Base-by-base conservation (phyloP, 1,140 invertebrate species). In the Cherax destructor region DNA sequence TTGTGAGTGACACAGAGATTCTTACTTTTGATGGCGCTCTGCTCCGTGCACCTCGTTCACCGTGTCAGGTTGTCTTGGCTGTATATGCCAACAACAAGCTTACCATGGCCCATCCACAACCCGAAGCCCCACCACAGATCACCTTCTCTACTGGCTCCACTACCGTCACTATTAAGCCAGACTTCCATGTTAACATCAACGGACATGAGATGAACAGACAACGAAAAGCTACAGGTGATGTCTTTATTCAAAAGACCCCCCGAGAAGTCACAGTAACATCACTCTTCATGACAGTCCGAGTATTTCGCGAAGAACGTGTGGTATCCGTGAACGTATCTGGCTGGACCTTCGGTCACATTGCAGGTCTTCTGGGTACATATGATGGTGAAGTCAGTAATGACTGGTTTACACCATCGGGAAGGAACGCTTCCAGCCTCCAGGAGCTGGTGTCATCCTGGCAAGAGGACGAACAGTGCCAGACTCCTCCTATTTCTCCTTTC, bases 341-440 rank as follows among this genome's bases (percentile, higher is more conserved):
- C n/a, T 91, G 89, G 89, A 78, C 81, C n/a, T 91, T 72, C 69
- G 83, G 83, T 7, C 89, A 72, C 24, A n/a, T 88, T 21, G 87
- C 78, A 11, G 87, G 87, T 18, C 65, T 88, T 49, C n/a, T 88
- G 77, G 87, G 87, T 7, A 80, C 79, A 21, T 81, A 72, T 49
- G 79, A 72, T 24, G 79, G 79, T 13, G 87, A 88, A 72, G 65
- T 59, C 16, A 65, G 78, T 1, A 74, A 88, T 47, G 87, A 88
- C 65, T 72, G 61, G 41, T 65, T 88, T 16, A 81, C 80, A 79
- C 69, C 87, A 47, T 65, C 30, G 4, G 87, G 87, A 21, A 74
- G 9, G 24, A 56, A 10, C 24, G 87, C 87, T 21, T 18, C 78
- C 61, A 52, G 49, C 65, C 77, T 69, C n/a, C 50, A 72, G 78